These are phyloP conservation scores for Megalops atlanticus DNA, from an alignment of 2,113 vertebrate species.

Conservation along the genomic window DNA sequence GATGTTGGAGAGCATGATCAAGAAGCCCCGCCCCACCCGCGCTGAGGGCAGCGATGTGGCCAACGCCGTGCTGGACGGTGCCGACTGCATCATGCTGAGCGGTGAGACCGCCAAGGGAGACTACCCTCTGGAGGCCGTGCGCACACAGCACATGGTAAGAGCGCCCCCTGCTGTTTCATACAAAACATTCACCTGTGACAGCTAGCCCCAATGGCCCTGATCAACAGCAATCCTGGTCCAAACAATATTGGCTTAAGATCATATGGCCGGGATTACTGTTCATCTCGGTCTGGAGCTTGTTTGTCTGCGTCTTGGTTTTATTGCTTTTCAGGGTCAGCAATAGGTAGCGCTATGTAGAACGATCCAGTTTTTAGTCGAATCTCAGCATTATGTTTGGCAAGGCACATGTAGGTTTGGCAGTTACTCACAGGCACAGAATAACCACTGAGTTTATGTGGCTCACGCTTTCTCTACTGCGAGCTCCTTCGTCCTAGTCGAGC, in stretches of 20 bases:
- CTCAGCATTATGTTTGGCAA: background rate
- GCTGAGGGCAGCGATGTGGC: constrained; percentile 95
- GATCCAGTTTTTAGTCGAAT: background rate
- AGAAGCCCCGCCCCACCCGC: constrained; percentile 93
- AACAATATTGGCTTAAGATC: too few species aligned
- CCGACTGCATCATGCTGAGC: constrained; percentile 97
- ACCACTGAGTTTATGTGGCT: background rate
- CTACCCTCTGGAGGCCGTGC: constrained; percentile 92
- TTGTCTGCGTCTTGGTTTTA: background rate
- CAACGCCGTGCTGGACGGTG: constrained; percentile 93
- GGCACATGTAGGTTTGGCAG: too few species aligned
- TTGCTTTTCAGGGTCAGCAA: background rate
- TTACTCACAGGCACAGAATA: too few species aligned
- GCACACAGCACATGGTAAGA: constrained; percentile 90
- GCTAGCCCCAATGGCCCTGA: background rate
- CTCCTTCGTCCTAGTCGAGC: background rate
- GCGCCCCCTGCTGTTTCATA: background rate
- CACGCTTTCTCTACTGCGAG: background rate
- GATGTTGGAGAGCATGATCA: constrained; percentile 99
- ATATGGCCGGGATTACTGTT: background rate
- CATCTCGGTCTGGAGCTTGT: background rate
- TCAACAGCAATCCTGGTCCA: too few species aligned
- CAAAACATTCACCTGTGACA: background rate
- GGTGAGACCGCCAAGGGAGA: constrained; percentile 97
- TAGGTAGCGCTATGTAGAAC: background rate